These are phyloP conservation scores for Drosophila biarmipes DNA, from an alignment of 1,140 invertebrate species.

Conservation along the genomic window DNA sequence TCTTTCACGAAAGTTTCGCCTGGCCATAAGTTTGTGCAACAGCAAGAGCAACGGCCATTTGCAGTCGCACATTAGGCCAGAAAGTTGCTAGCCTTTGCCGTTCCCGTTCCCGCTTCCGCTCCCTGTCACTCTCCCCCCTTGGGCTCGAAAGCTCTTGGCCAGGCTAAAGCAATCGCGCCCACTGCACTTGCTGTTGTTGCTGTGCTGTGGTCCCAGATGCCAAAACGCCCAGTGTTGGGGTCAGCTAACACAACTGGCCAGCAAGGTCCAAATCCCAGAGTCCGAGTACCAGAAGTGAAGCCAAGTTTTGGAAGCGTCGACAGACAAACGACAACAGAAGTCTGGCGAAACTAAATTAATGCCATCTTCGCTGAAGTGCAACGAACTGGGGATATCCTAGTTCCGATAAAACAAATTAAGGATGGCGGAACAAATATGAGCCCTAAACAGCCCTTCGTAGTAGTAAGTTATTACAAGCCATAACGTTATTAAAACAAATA, in stretches of 20 bases:
- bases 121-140: too few relatives aligned
- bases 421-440: not conserved
- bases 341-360: slow-evolving; percentile 33
- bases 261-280: slow-evolving; percentile 44
- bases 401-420: too few relatives aligned
- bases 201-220: slow-evolving; percentile 66
- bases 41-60: slow-evolving; percentile 16
- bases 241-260: slow-evolving; percentile 39
- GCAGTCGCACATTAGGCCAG: slow-evolving; percentile 56
- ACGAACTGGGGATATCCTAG: slow-evolving; percentile 7
- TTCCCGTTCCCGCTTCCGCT: not conserved
- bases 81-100: slow-evolving; percentile 30
- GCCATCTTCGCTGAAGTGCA: slow-evolving; percentile 22
- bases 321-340: slow-evolving; percentile 36
- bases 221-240: slow-evolving; percentile 63
- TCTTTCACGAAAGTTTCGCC: slow-evolving; percentile 50
- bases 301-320: slow-evolving; percentile 29
- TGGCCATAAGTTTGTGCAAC: slow-evolving; percentile 56
- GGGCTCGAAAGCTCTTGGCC: slow-evolving; percentile 39
- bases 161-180: slow-evolving; percentile 74
- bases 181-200: slow-evolving; percentile 49
- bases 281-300: slow-evolving; percentile 32
- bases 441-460: not conserved
- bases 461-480: not conserved
- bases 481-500: not conserved